Evolutionary conservation across 2,888 invertebrate species (phyloP), one percentile per base, ranked within the genome.

Genomic region (Tachina fera): DNA sequence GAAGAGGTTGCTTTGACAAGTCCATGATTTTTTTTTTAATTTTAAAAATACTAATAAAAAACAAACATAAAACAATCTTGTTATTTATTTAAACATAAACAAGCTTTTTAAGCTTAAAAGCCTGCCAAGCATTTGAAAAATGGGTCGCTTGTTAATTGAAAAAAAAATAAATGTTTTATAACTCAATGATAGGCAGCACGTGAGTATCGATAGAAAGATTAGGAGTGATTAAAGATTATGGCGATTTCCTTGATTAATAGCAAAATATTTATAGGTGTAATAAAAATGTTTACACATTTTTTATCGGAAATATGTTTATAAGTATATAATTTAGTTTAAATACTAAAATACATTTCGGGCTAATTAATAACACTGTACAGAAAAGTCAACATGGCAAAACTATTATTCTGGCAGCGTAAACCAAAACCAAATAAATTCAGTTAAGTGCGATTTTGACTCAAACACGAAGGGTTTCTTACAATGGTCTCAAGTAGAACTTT

Each of bases 141-240:
- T 71, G 31, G 58, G 71, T 58, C 53, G 31, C 14, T 22, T 43
- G 45, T n/a, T 16, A 61, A 43, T 60, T 39, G 14, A 9, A 39
- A 22, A 39, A 13, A 9, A 39, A 39, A 14, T 6, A 13, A 61
- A 45, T 4, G 4, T 39, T 16, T 6, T 45, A 6, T 45, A 22
- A 39, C 31, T 71, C 0, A 45, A n/a, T 45, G 19, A 13, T 14
- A 56, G 9, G 1, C 16, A 22, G 71, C 58, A 71, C 71, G 71
- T 58, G 71, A 58, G 9, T 70, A 43, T 9, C 9, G 9, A n/a
- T n/a, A 6, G 9, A 9, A 39, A n/a, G 8, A 41, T 41, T 16
- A 16, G 16, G 5, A 39, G 13, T 14, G 5, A 43, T 13, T 63
- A 8, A 43, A 45, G 16, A 13, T 3, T 6, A 10, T 13, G 45